Conservation (phyloP, 2,113 vertebrate genomes). For the Larimichthys polyactis region DNA sequence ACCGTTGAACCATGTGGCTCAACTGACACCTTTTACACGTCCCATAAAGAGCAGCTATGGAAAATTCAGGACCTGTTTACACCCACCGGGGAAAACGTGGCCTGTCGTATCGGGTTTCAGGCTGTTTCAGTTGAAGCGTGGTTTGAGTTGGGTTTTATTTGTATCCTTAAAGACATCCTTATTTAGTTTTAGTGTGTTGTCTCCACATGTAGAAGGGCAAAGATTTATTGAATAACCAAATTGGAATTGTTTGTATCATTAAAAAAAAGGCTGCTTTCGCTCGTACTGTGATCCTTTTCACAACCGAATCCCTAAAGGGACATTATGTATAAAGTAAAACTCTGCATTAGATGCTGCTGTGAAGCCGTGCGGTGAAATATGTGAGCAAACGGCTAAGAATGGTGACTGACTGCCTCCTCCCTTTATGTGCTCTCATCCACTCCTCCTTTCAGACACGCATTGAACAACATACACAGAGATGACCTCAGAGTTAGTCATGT, state of each 20-base stretch:
- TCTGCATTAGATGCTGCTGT: slow-evolving; percentile 18
- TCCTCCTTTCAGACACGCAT: slow-evolving; percentile 1
- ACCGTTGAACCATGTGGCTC: slow-evolving; percentile 52
- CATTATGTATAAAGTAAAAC: background rate
- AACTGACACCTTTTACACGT: slow-evolving; percentile 64
- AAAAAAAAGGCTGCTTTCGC: slow-evolving; percentile 24
- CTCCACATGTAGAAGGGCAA: background rate
- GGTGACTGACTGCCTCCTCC: slow-evolving; percentile 31
- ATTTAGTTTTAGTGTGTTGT: slow-evolving; percentile 22
- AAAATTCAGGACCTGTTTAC: slow-evolving; percentile 42
- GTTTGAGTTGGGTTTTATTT: slow-evolving; percentile 35
- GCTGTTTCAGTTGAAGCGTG: slow-evolving; percentile 14
- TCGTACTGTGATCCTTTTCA: background rate
- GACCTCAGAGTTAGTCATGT: slow-evolving; percentile 72
- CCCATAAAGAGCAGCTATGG: slow-evolving; percentile 49
- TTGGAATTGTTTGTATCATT: slow-evolving; percentile 23
- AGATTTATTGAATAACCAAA: slow-evolving; percentile 8
- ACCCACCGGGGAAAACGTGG: background rate
- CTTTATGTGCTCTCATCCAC: slow-evolving; percentile 24
- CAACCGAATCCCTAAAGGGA: slow-evolving; percentile 4
- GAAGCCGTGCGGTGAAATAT: slow-evolving; percentile 12
- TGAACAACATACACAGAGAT: slow-evolving; percentile 48
- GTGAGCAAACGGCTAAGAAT: slow-evolving; percentile 31
- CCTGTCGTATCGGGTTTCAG: slow-evolving; percentile 33
- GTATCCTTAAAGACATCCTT: background rate